Evolutionary conservation across 2,113 vertebrate species (phyloP), one percentile per base, ranked within the genome.

Genomic region (Zosterops japonicus): DNA sequence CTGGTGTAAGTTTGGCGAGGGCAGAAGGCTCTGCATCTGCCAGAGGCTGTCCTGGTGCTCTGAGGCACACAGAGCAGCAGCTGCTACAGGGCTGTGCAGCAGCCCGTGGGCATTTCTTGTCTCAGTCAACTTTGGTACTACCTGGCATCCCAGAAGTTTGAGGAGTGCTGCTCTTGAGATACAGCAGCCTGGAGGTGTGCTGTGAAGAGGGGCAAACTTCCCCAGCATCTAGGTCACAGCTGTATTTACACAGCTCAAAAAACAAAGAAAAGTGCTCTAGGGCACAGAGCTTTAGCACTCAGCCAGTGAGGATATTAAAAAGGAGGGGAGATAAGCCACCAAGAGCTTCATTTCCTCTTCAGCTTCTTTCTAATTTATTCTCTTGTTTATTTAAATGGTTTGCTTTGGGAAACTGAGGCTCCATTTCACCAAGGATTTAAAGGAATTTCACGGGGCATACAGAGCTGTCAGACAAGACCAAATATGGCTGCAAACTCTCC

Each of bases 271-370:
- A 94, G 56, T 60, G 90, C 93, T 94, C 79, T 52, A 44, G 68
- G 95, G 90, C 90, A 92, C 60, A 74, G 60, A 88, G 83, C 79
- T 93, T 94, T 83, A 97, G 82, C 76, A 75, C 79, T 96, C 76
- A 86, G 94, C 64, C 82, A 56, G 87, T 70, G 56, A 95, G 95
- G 95, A 97, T 97, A 97, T 95, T 96, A 96, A 96, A 96, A 96
- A 93, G 76, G 47, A 96, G 87, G 31, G 35, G 69, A 96, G 83
- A 92, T 94, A 95, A 97, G 86, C 88, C 69, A 92, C 52, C 52
- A 70, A 83, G 77, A 93, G 85, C 92, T 97, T 96, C 36, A 95
- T 95, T 97, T 97, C 95, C 96, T 95, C 64, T 96, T 88, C 79
- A 81, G 82, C 79, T 93, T 90, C 82, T 95, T 96, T 90, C 90